Conservation (phyloP, 1,140 invertebrate species). For the Geopemphigus sp. region DNA sequence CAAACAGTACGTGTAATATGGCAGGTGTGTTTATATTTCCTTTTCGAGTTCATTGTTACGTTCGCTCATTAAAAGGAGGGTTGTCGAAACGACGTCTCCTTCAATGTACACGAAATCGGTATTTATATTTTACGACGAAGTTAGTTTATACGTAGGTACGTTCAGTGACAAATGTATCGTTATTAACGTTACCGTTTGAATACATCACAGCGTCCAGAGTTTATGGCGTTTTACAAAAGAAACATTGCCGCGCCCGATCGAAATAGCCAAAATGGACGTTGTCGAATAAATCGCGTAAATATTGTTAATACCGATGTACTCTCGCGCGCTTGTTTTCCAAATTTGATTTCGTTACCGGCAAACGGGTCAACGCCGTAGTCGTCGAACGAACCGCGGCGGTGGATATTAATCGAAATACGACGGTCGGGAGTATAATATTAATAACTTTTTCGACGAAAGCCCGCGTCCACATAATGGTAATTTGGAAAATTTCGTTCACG, state of each 20-base stretch:
- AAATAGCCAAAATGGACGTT: too few relatives aligned
- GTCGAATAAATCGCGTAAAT: too few relatives aligned
- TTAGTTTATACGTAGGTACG: too few relatives aligned
- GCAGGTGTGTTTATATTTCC: neutral
- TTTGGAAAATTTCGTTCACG: neutral
- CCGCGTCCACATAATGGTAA: neutral
- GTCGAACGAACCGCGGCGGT: neutral
- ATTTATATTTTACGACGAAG: neutral
- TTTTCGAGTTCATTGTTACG: neutral
- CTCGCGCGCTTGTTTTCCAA: too few relatives aligned
- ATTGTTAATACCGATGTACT: neutral
- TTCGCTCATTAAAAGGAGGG: constrained; percentile 18
- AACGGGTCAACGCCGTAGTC: constrained; percentile 9
- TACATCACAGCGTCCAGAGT: too few relatives aligned
- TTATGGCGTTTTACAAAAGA: too few relatives aligned
- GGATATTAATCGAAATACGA: neutral
- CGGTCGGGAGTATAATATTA: neutral
- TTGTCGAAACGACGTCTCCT: neutral
- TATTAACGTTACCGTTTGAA: too few relatives aligned
- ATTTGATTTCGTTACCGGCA: neutral
- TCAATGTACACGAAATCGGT: neutral
- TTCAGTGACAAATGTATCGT: too few relatives aligned
- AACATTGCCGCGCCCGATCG: too few relatives aligned
- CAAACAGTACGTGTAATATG: too few relatives aligned
- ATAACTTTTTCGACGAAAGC: neutral